These are phyloP conservation scores for Ganaspis brasiliensis DNA, from an alignment of 2,888 invertebrate species.

Conservation along the genomic window DNA sequence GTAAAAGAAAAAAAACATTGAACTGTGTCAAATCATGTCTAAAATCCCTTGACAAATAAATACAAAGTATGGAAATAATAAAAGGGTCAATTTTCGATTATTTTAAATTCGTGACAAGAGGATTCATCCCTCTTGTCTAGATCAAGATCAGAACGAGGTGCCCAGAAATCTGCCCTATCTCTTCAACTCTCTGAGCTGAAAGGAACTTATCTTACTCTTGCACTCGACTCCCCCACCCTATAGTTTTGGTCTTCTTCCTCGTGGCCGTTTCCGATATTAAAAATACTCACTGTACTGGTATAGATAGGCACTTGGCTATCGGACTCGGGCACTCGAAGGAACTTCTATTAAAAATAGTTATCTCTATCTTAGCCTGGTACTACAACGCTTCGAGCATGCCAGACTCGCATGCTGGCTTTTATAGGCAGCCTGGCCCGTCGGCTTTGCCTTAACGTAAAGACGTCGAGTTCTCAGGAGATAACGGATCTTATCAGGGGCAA, in stretches of 20 bases:
- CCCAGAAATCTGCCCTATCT: constrained; percentile 39
- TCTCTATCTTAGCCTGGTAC: constrained; percentile 71
- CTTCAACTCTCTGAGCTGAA: constrained; percentile 58
- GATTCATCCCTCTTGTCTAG: neutral
- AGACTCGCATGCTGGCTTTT: constrained; percentile 55
- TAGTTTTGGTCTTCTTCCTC: constrained; percentile 62
- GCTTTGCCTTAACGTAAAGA: constrained; percentile 59
- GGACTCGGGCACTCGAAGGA: constrained; percentile 70
- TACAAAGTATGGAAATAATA: neutral
- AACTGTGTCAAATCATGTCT: too few species aligned
- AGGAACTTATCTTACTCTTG: constrained; percentile 51
- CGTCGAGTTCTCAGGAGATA: constrained; percentile 75
- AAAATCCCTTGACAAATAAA: neutral
- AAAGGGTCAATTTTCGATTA: constrained; percentile 1
- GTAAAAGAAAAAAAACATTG: too few species aligned
- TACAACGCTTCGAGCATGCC: constrained; percentile 66
- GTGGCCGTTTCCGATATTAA: constrained; percentile 73
- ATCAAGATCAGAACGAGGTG: neutral
- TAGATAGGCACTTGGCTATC: constrained; percentile 71
- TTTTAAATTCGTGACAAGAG: constrained; percentile 7
- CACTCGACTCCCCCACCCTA: constrained; percentile 54
- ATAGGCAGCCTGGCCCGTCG: constrained; percentile 46
- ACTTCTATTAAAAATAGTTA: constrained; percentile 77
- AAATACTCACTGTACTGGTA: constrained; percentile 70
- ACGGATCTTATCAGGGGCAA: constrained; percentile 76